phyloP scores from a whole-genome alignment of 2,797 vertebrate species.

The Oophaga sylvatica region DNA sequence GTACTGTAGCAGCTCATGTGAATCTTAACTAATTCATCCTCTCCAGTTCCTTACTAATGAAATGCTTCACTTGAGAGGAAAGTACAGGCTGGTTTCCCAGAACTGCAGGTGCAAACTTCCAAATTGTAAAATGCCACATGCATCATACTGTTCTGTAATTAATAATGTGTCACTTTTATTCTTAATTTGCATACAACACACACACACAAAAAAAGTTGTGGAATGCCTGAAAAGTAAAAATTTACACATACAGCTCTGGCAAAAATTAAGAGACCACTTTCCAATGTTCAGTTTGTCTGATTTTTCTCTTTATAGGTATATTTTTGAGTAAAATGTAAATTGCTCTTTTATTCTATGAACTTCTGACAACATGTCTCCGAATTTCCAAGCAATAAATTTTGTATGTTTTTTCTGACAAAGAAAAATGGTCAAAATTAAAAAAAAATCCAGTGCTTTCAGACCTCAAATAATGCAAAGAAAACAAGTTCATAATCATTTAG shows the following conservation, averaged over 20 bases:
- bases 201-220: neutral
- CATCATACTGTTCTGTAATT: constrained; percentile 15
- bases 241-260: neutral
- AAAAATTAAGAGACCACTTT: too few relatives aligned
- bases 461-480: too few relatives aligned
- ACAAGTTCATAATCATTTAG: too few relatives aligned
- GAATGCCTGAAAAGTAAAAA: neutral
- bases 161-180: neutral
- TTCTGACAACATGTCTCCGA: too few relatives aligned
- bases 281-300: too few relatives aligned
- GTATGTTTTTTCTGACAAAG: too few relatives aligned
- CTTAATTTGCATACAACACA: neutral
- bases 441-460: too few relatives aligned
- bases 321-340: too few relatives aligned
- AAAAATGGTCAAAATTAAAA: too few relatives aligned
- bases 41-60: constrained; percentile 16
- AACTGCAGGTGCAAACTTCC: constrained; percentile 13
- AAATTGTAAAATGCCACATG: constrained; percentile 8
- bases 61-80: constrained; percentile 21
- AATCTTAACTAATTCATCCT: neutral
- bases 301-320: too few relatives aligned
- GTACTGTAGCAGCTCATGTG: neutral
- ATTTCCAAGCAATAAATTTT: too few relatives aligned
- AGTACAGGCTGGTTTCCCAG: constrained; percentile 8
- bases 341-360: too few relatives aligned